These are phyloP conservation scores for Drepana arcuata DNA, from an alignment of 1,140 invertebrate genomes.

Conservation along the genomic window DNA sequence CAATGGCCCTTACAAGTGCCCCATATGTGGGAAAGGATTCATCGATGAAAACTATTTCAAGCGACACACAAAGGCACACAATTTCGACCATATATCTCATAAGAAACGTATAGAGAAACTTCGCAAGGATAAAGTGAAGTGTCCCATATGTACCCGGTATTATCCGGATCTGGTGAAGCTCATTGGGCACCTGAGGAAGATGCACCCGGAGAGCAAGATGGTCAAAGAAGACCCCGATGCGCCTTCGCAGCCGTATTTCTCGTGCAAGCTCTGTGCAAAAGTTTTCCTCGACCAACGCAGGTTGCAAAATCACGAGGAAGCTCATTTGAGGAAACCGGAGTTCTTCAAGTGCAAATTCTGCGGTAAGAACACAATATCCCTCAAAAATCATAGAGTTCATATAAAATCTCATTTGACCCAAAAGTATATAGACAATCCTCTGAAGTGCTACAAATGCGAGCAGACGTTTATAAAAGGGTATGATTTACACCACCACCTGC, in stretches of 20 bases:
- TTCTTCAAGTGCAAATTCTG: constrained; percentile 68
- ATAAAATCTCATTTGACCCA: constrained; percentile 55
- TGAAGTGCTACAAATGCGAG: constrained; percentile 55
- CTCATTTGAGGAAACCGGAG: constrained; percentile 53
- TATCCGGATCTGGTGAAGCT: constrained; percentile 55
- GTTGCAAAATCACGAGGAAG: constrained; percentile 49
- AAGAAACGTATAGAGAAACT: constrained; percentile 51
- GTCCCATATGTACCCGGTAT: constrained; percentile 55
- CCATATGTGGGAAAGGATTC: constrained; percentile 55
- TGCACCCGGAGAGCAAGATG: constrained; percentile 67
- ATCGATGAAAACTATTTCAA: constrained; percentile 47
- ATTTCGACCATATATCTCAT: constrained; percentile 54
- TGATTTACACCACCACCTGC: constrained; percentile 56
- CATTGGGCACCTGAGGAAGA: constrained; percentile 51
- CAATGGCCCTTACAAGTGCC: constrained; percentile 53
- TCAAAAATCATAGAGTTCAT: constrained; percentile 54
- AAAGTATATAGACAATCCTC: constrained; percentile 50
- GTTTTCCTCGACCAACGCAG: constrained; percentile 51
- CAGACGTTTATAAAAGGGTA: constrained; percentile 53
- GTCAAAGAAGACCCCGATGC: constrained; percentile 64
- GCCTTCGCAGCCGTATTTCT: constrained; percentile 36
- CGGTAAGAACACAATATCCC: constrained; percentile 55
- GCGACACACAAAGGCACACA: constrained; percentile 58
- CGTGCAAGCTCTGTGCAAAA: constrained; percentile 62
- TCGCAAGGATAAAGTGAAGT: constrained; percentile 57